These are phyloP conservation scores for Podarcis muralis DNA, from an alignment of 2,113 vertebrate genomes.

Conservation along the genomic window DNA sequence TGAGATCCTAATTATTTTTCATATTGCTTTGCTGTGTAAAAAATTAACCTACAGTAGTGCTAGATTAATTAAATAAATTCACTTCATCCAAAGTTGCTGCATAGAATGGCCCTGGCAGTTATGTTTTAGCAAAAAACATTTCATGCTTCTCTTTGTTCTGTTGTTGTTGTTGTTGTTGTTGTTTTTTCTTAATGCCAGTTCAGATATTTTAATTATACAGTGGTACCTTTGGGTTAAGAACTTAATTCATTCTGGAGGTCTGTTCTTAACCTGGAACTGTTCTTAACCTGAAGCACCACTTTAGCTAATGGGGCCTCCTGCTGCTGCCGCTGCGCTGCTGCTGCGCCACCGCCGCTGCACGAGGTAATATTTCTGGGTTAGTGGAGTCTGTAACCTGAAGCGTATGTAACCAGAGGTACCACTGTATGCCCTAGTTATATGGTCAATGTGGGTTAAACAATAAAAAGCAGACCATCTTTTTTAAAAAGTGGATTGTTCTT, in stretches of 20 bases:
- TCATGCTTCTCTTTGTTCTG: not conserved
- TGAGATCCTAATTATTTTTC: not conserved
- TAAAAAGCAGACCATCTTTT: not conserved
- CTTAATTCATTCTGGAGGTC: too few species aligned
- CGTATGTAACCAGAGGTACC: too few species aligned
- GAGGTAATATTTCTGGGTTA: too few species aligned
- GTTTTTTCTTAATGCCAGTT: not conserved
- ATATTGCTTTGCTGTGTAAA: not conserved
- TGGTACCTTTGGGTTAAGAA: too few species aligned
- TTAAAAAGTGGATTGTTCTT: not conserved
- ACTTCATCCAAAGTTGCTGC: not conserved
- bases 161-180: too few species aligned
- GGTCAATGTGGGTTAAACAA: not conserved
- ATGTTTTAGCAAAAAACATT: not conserved
- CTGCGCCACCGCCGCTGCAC: too few species aligned
- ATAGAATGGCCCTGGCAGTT: slow-evolving; percentile 9
- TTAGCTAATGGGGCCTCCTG: too few species aligned
- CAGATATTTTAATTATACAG: slow-evolving; percentile 19
- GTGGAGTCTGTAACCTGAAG: too few species aligned
- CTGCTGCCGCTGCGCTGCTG: too few species aligned
- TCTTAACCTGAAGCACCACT: too few species aligned
- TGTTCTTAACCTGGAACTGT: too few species aligned
- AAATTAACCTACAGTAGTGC: not conserved
- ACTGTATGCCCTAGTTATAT: not conserved
- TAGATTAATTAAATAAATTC: not conserved